Conservation (phyloP, 2,888 invertebrate genomes). For the Mayetiola destructor region DNA sequence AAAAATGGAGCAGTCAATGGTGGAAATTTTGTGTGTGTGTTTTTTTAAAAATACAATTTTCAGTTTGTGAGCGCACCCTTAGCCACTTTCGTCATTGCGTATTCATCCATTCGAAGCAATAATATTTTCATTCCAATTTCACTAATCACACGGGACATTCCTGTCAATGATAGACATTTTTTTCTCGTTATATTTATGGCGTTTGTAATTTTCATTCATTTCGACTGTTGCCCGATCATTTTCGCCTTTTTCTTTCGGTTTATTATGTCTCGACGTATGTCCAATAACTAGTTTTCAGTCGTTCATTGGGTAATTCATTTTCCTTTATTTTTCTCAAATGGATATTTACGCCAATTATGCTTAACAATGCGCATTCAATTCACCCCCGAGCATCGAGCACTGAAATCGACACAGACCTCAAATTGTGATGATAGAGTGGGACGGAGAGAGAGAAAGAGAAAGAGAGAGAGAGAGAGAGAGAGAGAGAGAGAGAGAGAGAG, state of each 20-base stretch:
- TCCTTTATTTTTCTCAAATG: background rate
- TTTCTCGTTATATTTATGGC: no score
- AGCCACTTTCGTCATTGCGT: no score
- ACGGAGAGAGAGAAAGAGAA: background rate
- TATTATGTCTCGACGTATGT: no score
- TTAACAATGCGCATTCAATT: background rate
- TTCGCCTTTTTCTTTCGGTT: background rate
- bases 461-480: background rate
- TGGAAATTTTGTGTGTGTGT: no score
- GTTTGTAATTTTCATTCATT: no score
- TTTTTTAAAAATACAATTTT: no score
- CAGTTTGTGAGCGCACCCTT: no score
- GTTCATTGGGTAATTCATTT: no score
- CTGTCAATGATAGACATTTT: no score
- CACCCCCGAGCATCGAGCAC: background rate
- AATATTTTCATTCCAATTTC: constrained; percentile 3
- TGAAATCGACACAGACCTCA: background rate
- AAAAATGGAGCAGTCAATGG: no score
- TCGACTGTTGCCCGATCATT: background rate
- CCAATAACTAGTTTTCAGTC: background rate
- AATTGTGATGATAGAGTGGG: background rate
- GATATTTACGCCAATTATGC: constrained; percentile 1
- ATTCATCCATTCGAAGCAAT: background rate
- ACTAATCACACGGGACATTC: background rate
- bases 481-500: background rate